Conservation (phyloP, 2,797 vertebrate genomes). For the Platyrinchus mystaceus region DNA sequence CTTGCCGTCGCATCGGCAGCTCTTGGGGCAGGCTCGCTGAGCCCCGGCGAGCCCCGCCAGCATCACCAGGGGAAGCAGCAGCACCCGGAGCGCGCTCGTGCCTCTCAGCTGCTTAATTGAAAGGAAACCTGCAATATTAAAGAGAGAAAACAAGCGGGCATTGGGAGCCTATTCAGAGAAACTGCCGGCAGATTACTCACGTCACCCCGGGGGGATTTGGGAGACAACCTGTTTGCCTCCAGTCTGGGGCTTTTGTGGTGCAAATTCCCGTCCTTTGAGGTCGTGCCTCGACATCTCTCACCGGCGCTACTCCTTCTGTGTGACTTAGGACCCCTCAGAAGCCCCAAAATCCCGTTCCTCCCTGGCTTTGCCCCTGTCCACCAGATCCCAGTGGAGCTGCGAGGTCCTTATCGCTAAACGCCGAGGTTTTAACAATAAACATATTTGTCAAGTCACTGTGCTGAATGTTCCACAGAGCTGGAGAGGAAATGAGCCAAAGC, state of each 20-base stretch:
- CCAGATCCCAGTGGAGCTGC: not conserved
- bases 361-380: not conserved
- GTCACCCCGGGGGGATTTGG: not conserved
- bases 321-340: not conserved
- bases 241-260: not conserved
- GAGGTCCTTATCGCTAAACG: not conserved
- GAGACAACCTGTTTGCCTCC: not conserved
- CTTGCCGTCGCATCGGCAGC: constrained; percentile 96
- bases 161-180: constrained; percentile 21
- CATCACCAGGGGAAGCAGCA: constrained; percentile 75
- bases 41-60: constrained; percentile 81
- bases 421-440: constrained; percentile 54
- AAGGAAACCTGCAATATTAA: constrained; percentile 74
- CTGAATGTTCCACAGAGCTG: constrained; percentile 32
- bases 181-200: not conserved
- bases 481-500: constrained; percentile 31
- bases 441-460: constrained; percentile 67
- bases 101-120: constrained; percentile 75
- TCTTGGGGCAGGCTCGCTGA: constrained; percentile 91
- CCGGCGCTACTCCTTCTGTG: not conserved
- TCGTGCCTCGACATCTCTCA: not conserved
- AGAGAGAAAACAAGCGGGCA: constrained; percentile 62
- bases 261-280: not conserved
- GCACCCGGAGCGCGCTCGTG: constrained; percentile 72
- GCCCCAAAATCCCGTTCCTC: not conserved